Conservation (phyloP, 2,797 vertebrate species). For the Macropodus opercularis region DNA sequence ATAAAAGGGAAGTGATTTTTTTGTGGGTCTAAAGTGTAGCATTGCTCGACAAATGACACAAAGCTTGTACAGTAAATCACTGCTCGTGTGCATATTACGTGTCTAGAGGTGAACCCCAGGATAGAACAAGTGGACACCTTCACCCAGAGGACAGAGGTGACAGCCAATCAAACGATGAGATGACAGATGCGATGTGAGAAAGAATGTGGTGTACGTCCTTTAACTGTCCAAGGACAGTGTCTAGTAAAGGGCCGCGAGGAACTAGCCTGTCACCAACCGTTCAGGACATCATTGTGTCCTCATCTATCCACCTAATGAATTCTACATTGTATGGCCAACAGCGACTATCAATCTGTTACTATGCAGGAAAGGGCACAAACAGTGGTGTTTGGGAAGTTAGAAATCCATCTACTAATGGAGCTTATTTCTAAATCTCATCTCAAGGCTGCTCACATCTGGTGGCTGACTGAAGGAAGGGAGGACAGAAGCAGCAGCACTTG, state of each 20-base stretch:
- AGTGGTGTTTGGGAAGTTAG: slow-evolving; percentile 14
- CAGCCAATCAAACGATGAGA: slow-evolving; percentile 57
- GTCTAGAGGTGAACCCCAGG: slow-evolving; percentile 32
- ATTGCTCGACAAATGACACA: slow-evolving; percentile 40
- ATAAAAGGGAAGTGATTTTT: slow-evolving; percentile 5
- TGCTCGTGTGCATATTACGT: no score
- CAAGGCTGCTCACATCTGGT: slow-evolving; percentile 38
- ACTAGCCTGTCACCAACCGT: slow-evolving; percentile 18
- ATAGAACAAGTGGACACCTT: slow-evolving; percentile 50
- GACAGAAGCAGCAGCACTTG: slow-evolving; percentile 39
- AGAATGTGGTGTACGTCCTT: slow-evolving; percentile 39
- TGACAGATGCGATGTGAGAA: slow-evolving; percentile 50
- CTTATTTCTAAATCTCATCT: slow-evolving; percentile 30
- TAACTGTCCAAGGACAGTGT: not conserved
- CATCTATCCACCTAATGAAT: slow-evolving; percentile 35
- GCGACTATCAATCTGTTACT: slow-evolving; percentile 22
- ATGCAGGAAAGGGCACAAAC: not conserved
- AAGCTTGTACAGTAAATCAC: slow-evolving; percentile 37
- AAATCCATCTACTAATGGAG: slow-evolving; percentile 22
- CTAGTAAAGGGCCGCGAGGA: slow-evolving; percentile 38
- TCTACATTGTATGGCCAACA: slow-evolving; percentile 3
- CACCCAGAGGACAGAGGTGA: slow-evolving; percentile 40
- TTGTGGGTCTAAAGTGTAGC: no score
- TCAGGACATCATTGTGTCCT: slow-evolving; percentile 10
- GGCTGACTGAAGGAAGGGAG: slow-evolving; percentile 28